Percentiles rank a stretch among this genome's conserved stretches.
Evolutionary conservation across 2,113 vertebrate genomes (phyloP).

Genomic region (Calidris pugnax): DNA sequence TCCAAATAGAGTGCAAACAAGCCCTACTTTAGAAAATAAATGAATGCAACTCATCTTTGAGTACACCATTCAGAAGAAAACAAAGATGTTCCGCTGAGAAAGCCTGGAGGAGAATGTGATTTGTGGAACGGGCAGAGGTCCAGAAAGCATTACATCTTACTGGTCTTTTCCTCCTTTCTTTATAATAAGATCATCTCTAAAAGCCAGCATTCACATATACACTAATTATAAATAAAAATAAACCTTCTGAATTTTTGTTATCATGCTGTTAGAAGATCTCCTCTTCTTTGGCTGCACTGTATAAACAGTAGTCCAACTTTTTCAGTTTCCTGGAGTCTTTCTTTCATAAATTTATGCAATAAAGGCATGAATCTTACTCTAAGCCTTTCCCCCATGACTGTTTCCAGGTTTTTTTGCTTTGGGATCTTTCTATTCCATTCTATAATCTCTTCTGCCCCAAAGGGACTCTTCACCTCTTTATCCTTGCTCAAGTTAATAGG

Average conservation of each 20-base stretch:
- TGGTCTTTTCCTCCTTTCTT: neutral
- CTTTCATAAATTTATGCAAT: neutral
- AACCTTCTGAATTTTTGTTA: neutral
- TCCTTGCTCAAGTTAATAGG: constrained; percentile 5
- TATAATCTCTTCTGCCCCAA: constrained; percentile 1
- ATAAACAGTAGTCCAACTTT: neutral
- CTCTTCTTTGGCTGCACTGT: neutral
- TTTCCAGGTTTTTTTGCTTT: neutral
- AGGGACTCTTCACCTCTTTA: neutral
- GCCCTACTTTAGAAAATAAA: constrained; percentile 32
- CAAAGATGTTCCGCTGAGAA: neutral
- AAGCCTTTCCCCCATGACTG: neutral
- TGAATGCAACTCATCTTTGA: constrained; percentile 17
- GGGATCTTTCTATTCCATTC: neutral
- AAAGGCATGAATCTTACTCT: neutral
- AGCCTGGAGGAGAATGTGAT: constrained; percentile 35
- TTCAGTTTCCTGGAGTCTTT: neutral
- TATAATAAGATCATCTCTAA: neutral
- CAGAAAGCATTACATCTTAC: constrained; percentile 13
- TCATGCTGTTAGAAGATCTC: neutral
- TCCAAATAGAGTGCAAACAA: constrained; percentile 30
- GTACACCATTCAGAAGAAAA: neutral
- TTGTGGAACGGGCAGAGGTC: constrained; percentile 26
- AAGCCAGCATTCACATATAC: neutral
- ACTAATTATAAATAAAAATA: neutral